phyloP scores from a whole-genome alignment of 2,888 invertebrate species.

The Allolobophora icterica region DNA sequence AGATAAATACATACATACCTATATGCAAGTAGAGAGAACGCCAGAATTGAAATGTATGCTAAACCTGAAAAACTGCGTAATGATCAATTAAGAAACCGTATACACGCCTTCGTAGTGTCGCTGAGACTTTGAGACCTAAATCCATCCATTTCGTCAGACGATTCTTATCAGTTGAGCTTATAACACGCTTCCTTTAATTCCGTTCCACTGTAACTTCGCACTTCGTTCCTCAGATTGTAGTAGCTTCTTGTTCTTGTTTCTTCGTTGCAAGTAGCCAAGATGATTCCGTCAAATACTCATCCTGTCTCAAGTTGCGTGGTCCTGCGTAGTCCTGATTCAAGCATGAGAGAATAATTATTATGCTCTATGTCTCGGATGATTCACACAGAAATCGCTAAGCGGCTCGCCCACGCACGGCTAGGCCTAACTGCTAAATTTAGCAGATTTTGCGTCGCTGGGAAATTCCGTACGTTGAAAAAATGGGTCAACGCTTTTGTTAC shows the following conservation, averaged over 20 bases:
- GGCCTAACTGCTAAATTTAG: not conserved
- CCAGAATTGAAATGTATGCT: not conserved
- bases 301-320: not conserved
- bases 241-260: not conserved
- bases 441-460: constrained; percentile 3
- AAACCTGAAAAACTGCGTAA: not conserved
- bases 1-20: too few species aligned
- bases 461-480: not conserved
- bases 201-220: not conserved
- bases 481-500: not conserved
- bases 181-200: not conserved
- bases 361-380: not conserved
- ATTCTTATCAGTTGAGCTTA: not conserved
- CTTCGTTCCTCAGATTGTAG: not conserved
- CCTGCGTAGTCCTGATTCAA: not conserved
- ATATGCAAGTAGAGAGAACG: too few species aligned
- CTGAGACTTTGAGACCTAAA: not conserved
- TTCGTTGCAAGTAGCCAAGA: not conserved
- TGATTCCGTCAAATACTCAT: not conserved
- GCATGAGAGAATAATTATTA: not conserved
- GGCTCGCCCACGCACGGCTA: not conserved
- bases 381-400: not conserved
- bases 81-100: not conserved
- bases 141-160: constrained; percentile 2
- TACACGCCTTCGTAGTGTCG: not conserved